phyloP scores from a whole-genome alignment of 2,888 invertebrate genomes.

The Nomada fabriciana region DNA sequence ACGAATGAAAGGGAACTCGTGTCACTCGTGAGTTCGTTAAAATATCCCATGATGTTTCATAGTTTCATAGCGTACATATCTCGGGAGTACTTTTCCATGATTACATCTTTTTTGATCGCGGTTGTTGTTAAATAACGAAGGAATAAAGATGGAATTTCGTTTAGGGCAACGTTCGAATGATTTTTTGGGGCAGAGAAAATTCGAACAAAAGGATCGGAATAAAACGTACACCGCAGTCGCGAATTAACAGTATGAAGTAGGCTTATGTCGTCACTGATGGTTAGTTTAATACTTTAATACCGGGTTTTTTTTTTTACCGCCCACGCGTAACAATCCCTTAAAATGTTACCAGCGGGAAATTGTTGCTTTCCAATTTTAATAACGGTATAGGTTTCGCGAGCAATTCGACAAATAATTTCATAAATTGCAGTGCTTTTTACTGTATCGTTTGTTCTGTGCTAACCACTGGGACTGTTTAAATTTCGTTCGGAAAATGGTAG shows the following conservation, averaged over 20 bases:
- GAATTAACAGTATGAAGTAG: conserved; percentile 15
- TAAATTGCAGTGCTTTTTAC: conserved; percentile 2
- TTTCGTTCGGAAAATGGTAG: background rate
- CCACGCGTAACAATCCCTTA: conserved; percentile 25
- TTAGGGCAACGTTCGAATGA: background rate
- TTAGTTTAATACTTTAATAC: conserved; percentile 33
- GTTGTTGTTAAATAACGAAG: no score
- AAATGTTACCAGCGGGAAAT: conserved; percentile 34
- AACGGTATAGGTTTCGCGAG: conserved; percentile 13
- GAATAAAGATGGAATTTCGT: no score
- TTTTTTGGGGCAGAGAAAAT: background rate
- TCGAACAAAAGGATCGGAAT: conserved; percentile 3
- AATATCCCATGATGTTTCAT: background rate
- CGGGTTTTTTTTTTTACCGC: background rate
- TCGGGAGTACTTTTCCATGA: no score
- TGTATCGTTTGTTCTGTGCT: background rate
- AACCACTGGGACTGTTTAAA: conserved; percentile 15
- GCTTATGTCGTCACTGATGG: conserved; percentile 37
- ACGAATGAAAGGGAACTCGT: background rate
- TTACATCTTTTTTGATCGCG: no score
- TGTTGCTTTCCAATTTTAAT: conserved; percentile 31
- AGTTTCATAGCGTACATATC: no score
- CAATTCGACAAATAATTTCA: conserved; percentile 32
- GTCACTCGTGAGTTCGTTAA: background rate
- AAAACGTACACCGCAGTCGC: conserved; percentile 1